phyloP scores from a whole-genome alignment of 1,140 invertebrate species.

The Aphis gossypii region DNA sequence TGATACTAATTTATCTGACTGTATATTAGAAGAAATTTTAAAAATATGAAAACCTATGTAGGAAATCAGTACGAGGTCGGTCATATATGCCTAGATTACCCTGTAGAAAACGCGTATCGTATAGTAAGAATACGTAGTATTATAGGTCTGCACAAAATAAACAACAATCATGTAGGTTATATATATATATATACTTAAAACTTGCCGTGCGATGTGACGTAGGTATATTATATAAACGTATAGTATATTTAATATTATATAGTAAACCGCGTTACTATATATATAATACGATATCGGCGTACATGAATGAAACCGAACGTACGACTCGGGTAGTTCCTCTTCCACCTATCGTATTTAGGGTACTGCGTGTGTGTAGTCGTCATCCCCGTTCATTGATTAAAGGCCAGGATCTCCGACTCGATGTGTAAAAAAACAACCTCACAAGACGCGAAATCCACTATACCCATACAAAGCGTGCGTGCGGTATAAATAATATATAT shows the following conservation, averaged over 20 bases:
- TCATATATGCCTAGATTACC: too few species aligned
- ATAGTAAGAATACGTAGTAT: background rate
- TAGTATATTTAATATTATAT: background rate
- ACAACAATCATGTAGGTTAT: background rate
- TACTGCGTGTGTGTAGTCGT: too few species aligned
- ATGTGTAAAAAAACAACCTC: slow-evolving; percentile 15
- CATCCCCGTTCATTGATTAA: slow-evolving; percentile 36
- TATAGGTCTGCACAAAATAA: background rate
- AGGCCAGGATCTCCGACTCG: slow-evolving; percentile 16
- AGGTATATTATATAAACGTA: background rate
- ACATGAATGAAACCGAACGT: background rate
- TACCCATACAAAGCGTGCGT: background rate
- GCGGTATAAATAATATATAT: background rate
- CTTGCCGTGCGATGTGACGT: background rate
- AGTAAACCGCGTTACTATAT: background rate
- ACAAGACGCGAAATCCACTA: background rate
- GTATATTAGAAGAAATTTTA: background rate
- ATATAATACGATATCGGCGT: background rate
- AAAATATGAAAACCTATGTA: background rate
- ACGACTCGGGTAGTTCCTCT: background rate
- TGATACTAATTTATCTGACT: background rate
- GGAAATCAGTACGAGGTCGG: background rate
- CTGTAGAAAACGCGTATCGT: background rate
- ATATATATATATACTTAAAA: background rate
- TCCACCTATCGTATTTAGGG: background rate